phyloP scores from a whole-genome alignment of 2,888 invertebrate genomes.

The Micoletzkya japonica region DNA sequence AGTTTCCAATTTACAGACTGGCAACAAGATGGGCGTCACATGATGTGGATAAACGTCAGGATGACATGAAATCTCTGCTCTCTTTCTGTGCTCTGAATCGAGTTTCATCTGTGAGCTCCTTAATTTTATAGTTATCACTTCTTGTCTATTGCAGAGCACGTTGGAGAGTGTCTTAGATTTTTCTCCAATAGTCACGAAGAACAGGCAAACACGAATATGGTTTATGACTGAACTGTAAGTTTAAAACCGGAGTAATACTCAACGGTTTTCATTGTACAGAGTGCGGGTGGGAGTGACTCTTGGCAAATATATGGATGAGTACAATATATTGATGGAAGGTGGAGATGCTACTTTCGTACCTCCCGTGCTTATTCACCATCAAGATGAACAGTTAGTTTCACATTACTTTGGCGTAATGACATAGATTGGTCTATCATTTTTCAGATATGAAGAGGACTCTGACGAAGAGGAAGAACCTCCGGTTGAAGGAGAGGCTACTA shows the following conservation, averaged over 20 bases:
- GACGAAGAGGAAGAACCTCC: neutral
- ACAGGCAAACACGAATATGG: conserved; percentile 71
- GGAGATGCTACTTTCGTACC: neutral
- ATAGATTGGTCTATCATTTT: neutral
- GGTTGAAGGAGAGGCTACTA: conserved; percentile 5
- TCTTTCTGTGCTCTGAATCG: conserved; percentile 35
- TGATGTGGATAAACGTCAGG: conserved; percentile 68
- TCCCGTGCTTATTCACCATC: neutral
- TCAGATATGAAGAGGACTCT: neutral
- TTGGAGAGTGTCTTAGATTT: conserved; percentile 70
- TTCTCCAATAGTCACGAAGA: conserved; percentile 70
- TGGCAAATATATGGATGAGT: conserved; percentile 9
- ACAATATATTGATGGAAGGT: conserved; percentile 6
- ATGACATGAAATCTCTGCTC: conserved; percentile 69
- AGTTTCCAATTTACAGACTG: conserved; percentile 58
- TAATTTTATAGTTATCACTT: neutral
- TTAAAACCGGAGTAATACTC: neutral
- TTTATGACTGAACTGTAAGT: conserved; percentile 68
- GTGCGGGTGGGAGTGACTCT: neutral
- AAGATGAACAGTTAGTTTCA: neutral
- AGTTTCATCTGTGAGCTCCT: conserved; percentile 34
- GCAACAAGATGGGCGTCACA: conserved; percentile 71
- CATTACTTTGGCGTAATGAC: neutral
- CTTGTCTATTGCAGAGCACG: conserved; percentile 40
- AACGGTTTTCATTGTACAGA: neutral